phyloP scores from a whole-genome alignment of 2,888 invertebrate species.

The Dermolepida albohirtum region DNA sequence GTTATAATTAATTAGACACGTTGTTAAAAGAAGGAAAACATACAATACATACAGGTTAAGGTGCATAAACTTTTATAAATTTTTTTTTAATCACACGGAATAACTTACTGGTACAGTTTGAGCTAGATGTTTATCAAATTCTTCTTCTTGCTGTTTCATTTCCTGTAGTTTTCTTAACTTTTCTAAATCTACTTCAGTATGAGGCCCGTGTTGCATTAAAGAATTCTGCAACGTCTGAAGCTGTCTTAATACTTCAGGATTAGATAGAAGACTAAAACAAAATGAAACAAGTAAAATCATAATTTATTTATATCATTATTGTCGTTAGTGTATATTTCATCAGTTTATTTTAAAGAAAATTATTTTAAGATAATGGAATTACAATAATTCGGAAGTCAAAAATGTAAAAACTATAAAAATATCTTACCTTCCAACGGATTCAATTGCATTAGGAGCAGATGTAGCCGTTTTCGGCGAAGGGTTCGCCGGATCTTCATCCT shows the following conservation, averaged over 20 bases:
- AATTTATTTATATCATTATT: too few species aligned
- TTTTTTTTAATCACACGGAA: background rate
- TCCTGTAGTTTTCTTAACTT: conserved; percentile 76
- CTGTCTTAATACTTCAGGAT: conserved; percentile 90
- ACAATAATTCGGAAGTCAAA: too few species aligned
- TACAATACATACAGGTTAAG: background rate
- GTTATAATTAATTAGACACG: background rate
- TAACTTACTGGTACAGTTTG: conserved; percentile 76
- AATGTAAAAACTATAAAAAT: too few species aligned
- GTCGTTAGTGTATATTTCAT: too few species aligned
- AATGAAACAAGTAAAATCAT: background rate
- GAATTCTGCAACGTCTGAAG: conserved; percentile 76
- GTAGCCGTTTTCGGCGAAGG: conserved; percentile 63
- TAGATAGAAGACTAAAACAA: conserved; percentile 74
- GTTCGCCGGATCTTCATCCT: conserved; percentile 75
- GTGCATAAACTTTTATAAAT: background rate
- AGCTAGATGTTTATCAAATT: conserved; percentile 80
- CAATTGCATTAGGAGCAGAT: conserved; percentile 46
- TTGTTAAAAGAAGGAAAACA: conserved; percentile 1
- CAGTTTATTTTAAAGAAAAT: too few species aligned
- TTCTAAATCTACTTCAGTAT: conserved; percentile 76
- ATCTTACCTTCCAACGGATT: conserved; percentile 52
- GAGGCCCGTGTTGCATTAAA: conserved; percentile 67
- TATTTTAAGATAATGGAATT: too few species aligned
- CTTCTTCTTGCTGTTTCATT: conserved; percentile 80